These are phyloP conservation scores for Delphinapterus leucas DNA, from an alignment of 2,113 vertebrate species.

Conservation along the genomic window DNA sequence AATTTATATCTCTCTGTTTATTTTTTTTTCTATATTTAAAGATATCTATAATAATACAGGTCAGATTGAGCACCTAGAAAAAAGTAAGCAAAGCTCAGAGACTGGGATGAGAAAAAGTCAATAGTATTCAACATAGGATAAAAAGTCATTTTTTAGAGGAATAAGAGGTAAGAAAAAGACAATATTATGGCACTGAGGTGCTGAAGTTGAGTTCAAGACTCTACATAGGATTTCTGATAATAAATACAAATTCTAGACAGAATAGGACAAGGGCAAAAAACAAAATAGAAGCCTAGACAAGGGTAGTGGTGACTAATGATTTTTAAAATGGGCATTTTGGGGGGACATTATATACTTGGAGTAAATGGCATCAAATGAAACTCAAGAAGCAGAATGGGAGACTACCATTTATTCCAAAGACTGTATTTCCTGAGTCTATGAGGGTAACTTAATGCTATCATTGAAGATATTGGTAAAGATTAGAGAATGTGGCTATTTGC, in stretches of 20 bases:
- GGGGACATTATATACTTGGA: background rate
- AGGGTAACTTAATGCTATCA: background rate
- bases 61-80: background rate
- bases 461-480: background rate
- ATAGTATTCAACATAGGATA: background rate
- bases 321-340: background rate
- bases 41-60: background rate
- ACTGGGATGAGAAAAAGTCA: background rate
- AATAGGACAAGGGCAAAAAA: background rate
- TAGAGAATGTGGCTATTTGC: background rate
- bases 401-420: background rate
- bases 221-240: background rate
- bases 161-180: background rate
- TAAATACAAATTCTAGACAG: background rate
- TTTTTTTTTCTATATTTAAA: background rate
- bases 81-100: background rate
- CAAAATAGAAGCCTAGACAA: background rate
- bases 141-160: background rate
- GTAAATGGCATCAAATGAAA: background rate
- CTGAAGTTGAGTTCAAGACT: background rate
- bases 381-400: background rate
- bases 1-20: background rate
- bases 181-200: background rate
- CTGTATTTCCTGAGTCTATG: background rate
- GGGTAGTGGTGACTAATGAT: background rate